Conservation (phyloP, 2,888 invertebrate genomes). For the Rutpela maculata region DNA sequence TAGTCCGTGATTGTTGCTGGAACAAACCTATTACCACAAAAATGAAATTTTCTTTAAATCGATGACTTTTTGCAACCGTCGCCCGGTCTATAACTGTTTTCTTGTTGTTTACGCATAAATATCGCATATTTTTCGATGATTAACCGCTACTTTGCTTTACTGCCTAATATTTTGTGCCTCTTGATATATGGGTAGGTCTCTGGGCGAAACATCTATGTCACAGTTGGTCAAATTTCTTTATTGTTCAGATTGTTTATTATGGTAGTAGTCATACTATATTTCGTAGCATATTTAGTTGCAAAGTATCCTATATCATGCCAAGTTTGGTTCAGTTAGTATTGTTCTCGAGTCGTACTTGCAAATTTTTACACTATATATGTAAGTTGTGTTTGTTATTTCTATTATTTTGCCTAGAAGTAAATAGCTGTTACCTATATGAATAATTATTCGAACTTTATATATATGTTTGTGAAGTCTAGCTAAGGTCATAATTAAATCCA, state of each 20-base stretch:
- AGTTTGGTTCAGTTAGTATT: constrained; percentile 1
- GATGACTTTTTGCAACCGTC: no score
- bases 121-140: neutral
- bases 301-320: neutral
- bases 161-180: neutral
- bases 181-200: constrained; percentile 38
- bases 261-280: constrained; percentile 39
- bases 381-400: neutral
- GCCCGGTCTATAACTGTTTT: no score
- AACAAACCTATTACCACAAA: no score
- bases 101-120: neutral
- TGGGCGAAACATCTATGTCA: constrained; percentile 46
- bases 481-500: neutral
- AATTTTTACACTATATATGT: neutral
- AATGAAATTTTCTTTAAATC: no score
- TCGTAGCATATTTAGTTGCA: constrained; percentile 40
- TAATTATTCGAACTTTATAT: neutral
- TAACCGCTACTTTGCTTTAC: neutral
- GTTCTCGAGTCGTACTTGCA: neutral
- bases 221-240: constrained; percentile 41
- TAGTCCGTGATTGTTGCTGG: no score
- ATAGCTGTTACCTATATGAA: neutral
- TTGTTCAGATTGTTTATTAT: constrained; percentile 42
- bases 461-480: no score
- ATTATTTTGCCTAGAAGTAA: neutral